These are phyloP conservation scores for Machaerirhynchus nigripectus DNA, from an alignment of 2,113 vertebrate species.

Conservation along the genomic window DNA sequence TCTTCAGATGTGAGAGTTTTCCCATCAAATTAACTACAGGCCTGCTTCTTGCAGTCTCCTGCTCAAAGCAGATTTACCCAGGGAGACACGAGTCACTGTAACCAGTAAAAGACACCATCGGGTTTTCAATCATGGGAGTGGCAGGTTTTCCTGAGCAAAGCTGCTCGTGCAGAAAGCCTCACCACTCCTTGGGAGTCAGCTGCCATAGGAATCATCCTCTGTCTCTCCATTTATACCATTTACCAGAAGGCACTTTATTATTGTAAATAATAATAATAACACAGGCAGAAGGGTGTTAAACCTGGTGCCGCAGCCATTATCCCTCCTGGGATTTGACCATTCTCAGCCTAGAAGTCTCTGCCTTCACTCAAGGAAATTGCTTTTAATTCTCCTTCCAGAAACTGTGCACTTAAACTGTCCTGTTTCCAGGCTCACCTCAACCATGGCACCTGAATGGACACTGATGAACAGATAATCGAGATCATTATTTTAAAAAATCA, in stretches of 20 bases:
- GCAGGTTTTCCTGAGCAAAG: not conserved
- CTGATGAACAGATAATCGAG: not conserved
- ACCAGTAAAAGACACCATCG: accelerated
- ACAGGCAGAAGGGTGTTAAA: not conserved
- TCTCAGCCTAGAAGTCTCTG: not conserved
- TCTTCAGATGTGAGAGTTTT: not conserved
- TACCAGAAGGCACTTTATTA: not conserved
- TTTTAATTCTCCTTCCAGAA: not conserved
- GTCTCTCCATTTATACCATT: not conserved
- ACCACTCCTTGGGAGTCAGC: not conserved
- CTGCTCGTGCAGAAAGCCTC: not conserved
- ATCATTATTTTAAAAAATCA: not conserved
- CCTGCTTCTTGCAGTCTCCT: not conserved
- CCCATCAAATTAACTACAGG: not conserved
- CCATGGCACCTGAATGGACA: not conserved
- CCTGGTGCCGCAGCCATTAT: not conserved
- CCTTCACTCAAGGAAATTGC: not conserved
- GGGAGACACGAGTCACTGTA: accelerated
- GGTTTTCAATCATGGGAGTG: not conserved
- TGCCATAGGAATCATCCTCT: not conserved
- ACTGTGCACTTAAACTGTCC: not conserved
- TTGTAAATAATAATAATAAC: not conserved
- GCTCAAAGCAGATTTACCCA: not conserved
- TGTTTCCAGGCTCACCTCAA: not conserved
- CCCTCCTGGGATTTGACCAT: not conserved